Evolutionary conservation across 2,113 vertebrate genomes (phyloP), one percentile per base, ranked within the genome.

Genomic region (Toxotes chatareus): DNA sequence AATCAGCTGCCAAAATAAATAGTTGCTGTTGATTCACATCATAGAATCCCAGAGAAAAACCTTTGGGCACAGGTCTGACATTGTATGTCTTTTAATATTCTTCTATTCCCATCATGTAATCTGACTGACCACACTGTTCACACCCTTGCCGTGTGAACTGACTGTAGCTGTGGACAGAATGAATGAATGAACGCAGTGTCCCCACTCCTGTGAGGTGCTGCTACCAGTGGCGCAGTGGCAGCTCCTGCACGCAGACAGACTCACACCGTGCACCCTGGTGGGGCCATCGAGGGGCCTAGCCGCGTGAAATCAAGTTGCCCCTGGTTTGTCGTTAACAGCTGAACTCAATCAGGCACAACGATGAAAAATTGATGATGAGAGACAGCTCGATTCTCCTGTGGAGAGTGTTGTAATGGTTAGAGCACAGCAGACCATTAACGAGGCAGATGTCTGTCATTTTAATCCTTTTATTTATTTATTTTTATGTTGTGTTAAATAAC

Each of bases 251-350:
- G 60, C 21, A 47, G 44, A 32, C 72, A 56, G 63, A 70, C 11
- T 51, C 12, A 7, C 0, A 6, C 42, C 19, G 19, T 21, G 1
- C 11, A 49, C 59, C 72, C 57, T 1, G 1, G 74, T 17, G 7
- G 4, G 14, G 14, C 23, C 36, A 66, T 46, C 32, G 8, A 0
- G 36, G 74, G 61, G 59, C 68, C 21, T 7, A n/a, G 17, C 36
- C 2, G 49, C 12, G 14, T 47, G 65, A 79, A 62, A 80, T 63
- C 36, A n/a, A 65, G 60, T 82, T 57, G 4, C 72, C 59, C 60
- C 13, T 31, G 11, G 19, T 23, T 42, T 31, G 60, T 44, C 17
- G 8, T 56, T 31, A 7, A n/a, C 53, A 80, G 73, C 55, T 60
- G 31, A 82, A 68, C 56, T 46, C 67, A 31, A 12, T 79, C 40